A percentile compares a stretch with the other conserved stretches of the same genome.
Evolutionary conservation across 2,797 vertebrate species (phyloP).

Genomic region (Apogon talboti): DNA sequence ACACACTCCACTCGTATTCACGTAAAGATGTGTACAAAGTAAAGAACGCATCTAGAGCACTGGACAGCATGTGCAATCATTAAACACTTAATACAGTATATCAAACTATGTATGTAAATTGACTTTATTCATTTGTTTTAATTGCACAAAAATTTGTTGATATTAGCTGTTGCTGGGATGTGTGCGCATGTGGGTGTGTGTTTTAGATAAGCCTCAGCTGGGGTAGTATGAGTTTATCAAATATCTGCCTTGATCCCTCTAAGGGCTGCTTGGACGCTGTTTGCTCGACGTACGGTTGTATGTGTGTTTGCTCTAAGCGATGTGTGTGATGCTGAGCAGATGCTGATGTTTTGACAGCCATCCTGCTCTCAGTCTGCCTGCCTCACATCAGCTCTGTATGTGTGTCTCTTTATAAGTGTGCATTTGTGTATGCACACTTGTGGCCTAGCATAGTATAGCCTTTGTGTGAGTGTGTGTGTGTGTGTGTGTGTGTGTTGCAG

Average conservation of each 20-base stretch:
- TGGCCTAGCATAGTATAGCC: background rate
- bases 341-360: constrained; percentile 79
- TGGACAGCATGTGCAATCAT: background rate
- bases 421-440: constrained; percentile 3
- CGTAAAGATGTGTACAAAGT: constrained; percentile 2
- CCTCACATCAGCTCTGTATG: constrained; percentile 57
- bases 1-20: constrained; percentile 13
- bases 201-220: constrained; percentile 54
- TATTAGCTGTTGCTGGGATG: constrained; percentile 1
- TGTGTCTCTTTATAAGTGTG: constrained; percentile 17
- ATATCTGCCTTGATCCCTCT: constrained; percentile 63
- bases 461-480: background rate
- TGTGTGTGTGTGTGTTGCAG: constrained; percentile 32
- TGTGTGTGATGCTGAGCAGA: constrained; percentile 71
- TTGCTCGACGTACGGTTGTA: constrained; percentile 53
- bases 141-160: constrained; percentile 16
- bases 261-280: constrained; percentile 56
- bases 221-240: constrained; percentile 65
- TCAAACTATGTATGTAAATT: background rate
- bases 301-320: constrained; percentile 55
- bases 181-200: constrained; percentile 21
- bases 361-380: constrained; percentile 64
- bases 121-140: background rate
- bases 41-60: constrained; percentile 12
- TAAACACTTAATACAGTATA: background rate